phyloP scores from a whole-genome alignment of 1,140 invertebrate species.

The Tetramorium parvispinum region DNA sequence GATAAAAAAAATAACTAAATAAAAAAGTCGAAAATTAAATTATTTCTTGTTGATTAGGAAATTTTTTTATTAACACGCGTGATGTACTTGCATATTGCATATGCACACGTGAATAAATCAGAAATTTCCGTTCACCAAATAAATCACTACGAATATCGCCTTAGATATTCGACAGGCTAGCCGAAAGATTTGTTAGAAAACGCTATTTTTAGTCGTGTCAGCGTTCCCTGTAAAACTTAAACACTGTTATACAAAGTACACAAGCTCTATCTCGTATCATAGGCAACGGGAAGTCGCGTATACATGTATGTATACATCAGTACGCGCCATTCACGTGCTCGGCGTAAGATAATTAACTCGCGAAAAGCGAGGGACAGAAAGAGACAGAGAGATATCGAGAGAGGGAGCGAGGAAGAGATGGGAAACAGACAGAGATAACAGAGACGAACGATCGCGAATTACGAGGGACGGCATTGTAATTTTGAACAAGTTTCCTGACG shows the following conservation, averaged over 20 bases:
- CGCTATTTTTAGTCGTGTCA: slow-evolving; percentile 42
- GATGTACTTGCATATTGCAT: background rate
- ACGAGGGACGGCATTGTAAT: background rate
- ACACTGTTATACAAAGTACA: slow-evolving; percentile 20
- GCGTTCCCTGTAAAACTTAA: slow-evolving; percentile 24
- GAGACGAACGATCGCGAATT: background rate
- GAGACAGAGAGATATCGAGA: background rate
- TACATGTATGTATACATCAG: slow-evolving; percentile 41
- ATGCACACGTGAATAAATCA: background rate
- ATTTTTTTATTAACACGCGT: background rate
- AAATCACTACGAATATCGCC: background rate
- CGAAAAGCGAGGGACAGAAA: slow-evolving; percentile 12
- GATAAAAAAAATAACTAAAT: background rate
- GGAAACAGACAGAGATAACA: background rate
- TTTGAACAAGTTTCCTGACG: slow-evolving; percentile 9
- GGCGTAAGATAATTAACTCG: slow-evolving; percentile 47
- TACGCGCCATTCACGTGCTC: slow-evolving; percentile 51
- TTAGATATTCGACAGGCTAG: background rate
- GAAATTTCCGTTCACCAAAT: background rate
- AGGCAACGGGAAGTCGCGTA: slow-evolving; percentile 51
- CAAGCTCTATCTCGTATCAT: slow-evolving; percentile 46
- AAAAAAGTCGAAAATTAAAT: background rate
- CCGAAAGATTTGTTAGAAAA: slow-evolving; percentile 29
- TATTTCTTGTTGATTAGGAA: background rate
- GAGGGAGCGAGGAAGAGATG: background rate